A percentile compares a stretch with the other conserved stretches of the same genome.
Evolutionary conservation across 2,888 invertebrate species (phyloP).

Genomic region (Callyntrura guangdongensis): DNA sequence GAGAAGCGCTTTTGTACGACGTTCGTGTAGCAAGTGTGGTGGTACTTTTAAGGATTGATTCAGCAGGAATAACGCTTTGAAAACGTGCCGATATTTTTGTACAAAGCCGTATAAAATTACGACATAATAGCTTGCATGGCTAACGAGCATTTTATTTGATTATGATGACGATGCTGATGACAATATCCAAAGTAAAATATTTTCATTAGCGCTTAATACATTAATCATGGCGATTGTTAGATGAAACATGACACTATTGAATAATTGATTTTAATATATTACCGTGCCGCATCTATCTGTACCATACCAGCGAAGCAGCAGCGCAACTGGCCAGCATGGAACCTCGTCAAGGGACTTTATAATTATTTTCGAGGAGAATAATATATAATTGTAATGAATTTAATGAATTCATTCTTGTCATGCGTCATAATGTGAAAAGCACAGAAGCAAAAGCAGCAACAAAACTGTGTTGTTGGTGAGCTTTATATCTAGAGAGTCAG

Average conservation of each 20-base stretch:
- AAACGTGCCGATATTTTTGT: conserved; percentile 51
- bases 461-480: conserved; percentile 20
- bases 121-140: conserved; percentile 37
- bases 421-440: conserved; percentile 60
- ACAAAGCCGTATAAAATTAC: conserved; percentile 46
- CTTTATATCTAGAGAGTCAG: conserved; percentile 24
- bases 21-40: too few relatives aligned
- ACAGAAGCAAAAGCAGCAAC: conserved; percentile 39
- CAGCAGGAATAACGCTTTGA: conserved; percentile 18
- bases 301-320: background rate
- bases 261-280: conserved; percentile 75
- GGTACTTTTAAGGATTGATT: conserved; percentile 7
- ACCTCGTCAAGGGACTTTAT: conserved; percentile 24
- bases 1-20: background rate
- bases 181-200: conserved; percentile 65
- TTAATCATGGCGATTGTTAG: conserved; percentile 72
- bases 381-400: conserved; percentile 62
- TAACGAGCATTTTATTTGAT: conserved; percentile 69
- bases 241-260: conserved; percentile 74
- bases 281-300: background rate
- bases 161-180: conserved; percentile 63
- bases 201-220: conserved; percentile 70
- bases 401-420: conserved; percentile 79
- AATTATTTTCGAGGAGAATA: conserved; percentile 63
- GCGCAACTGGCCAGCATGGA: conserved; percentile 35